Conservation (phyloP, 2,113 vertebrate genomes). For the Puntigrus tetrazona region DNA sequence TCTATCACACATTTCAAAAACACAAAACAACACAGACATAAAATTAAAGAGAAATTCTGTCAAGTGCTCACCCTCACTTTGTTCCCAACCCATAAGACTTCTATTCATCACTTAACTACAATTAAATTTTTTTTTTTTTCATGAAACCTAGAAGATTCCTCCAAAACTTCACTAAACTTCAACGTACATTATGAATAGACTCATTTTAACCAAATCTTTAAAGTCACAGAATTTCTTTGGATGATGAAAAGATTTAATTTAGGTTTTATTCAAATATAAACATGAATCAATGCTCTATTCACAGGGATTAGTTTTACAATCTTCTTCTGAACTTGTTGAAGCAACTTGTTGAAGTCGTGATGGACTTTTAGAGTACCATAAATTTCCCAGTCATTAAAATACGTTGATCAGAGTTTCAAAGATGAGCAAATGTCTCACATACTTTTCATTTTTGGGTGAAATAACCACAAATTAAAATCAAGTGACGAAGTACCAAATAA, state of each 20-base stretch:
- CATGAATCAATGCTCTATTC: too few relatives aligned
- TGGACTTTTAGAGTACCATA: background rate
- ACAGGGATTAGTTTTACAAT: too few relatives aligned
- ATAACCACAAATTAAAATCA: background rate
- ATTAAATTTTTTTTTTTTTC: background rate
- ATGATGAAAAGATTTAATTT: background rate
- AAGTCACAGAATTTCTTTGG: background rate
- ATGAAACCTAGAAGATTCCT: background rate
- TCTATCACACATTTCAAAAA: constrained; percentile 68
- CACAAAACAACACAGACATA: background rate
- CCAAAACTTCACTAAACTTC: background rate
- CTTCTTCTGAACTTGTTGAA: background rate
- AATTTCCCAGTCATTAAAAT: background rate
- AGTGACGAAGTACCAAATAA: background rate
- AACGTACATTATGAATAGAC: background rate
- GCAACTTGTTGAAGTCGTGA: background rate
- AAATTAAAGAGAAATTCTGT: background rate
- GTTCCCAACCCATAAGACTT: background rate
- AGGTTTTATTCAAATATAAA: background rate
- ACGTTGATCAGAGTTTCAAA: background rate
- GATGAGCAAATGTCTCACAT: background rate
- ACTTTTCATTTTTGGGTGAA: background rate
- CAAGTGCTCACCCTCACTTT: background rate
- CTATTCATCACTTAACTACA: background rate
- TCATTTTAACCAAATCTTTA: background rate